Evolutionary conservation across 1,140 invertebrate species (phyloP).

Genomic region (Drosophila cardini): DNA sequence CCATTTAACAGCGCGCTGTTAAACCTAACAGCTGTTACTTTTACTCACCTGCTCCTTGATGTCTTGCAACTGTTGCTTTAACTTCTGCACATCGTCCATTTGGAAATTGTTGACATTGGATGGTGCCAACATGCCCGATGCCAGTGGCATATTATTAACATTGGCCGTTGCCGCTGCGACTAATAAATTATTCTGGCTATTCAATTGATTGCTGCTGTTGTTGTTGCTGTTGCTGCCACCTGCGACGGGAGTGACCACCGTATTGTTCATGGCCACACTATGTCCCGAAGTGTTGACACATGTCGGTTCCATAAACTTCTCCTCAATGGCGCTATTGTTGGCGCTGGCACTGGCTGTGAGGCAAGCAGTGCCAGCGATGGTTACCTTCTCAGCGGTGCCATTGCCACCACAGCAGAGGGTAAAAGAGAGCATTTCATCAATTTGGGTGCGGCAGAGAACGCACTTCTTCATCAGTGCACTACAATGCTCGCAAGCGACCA

Average conservation of each 20-base stretch:
- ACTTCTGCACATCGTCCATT: constrained; percentile 93
- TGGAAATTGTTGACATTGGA: constrained; percentile 84
- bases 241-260: constrained; percentile 70
- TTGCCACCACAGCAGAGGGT: constrained; percentile 89
- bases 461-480: constrained; percentile 98
- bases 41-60: constrained; percentile 96
- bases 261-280: constrained; percentile 83
- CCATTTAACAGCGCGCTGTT: not conserved
- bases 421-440: constrained; percentile 91
- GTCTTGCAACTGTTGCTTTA: constrained; percentile 98
- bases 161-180: constrained; percentile 49
- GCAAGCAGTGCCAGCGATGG: constrained; percentile 19
- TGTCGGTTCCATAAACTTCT: constrained; percentile 60
- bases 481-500: constrained; percentile 97
- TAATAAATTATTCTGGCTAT: constrained; percentile 45
- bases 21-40: not conserved
- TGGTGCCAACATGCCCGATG: constrained; percentile 62
- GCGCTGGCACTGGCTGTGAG: not conserved
- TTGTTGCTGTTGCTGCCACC: constrained; percentile 28
- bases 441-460: constrained; percentile 95
- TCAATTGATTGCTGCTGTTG: constrained; percentile 40
- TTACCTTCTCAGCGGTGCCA: constrained; percentile 86
- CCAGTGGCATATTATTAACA: constrained; percentile 39
- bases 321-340: constrained; percentile 26
- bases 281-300: constrained; percentile 76